A percentile compares a stretch with the other conserved stretches of the same genome.
phyloP scores from a whole-genome alignment of 2,888 invertebrate genomes.

The Polyommatus icarus region DNA sequence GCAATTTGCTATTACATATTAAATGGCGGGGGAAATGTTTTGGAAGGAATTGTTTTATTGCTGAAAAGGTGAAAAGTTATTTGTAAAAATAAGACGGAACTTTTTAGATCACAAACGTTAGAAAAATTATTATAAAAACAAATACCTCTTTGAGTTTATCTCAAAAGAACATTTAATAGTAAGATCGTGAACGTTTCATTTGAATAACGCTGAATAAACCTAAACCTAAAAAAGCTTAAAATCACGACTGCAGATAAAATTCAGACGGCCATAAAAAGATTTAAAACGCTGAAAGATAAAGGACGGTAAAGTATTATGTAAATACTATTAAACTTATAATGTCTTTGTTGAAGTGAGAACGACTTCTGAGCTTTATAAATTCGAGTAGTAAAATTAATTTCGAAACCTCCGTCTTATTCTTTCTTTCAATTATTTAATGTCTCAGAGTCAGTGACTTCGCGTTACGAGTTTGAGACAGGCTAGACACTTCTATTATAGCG shows the following conservation, averaged over 20 bases:
- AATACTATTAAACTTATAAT: slow-evolving; percentile 27
- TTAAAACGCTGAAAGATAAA: slow-evolving; percentile 21
- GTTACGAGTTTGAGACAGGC: slow-evolving; percentile 36
- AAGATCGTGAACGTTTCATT: background rate
- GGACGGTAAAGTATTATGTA: slow-evolving; percentile 25
- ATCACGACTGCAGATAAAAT: slow-evolving; percentile 21
- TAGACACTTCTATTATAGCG: slow-evolving; percentile 27
- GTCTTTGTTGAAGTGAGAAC: slow-evolving; percentile 28
- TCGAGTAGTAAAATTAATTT: slow-evolving; percentile 22
- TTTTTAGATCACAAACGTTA: too few relatives aligned
- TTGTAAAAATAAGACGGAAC: too few relatives aligned
- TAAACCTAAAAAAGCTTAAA: slow-evolving; percentile 9
- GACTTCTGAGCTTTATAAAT: slow-evolving; percentile 25
- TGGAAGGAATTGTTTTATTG: background rate
- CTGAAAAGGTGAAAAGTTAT: background rate
- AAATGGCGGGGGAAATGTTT: background rate
- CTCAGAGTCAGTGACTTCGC: slow-evolving; percentile 35
- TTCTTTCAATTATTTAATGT: slow-evolving; percentile 37
- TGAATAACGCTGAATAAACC: background rate
- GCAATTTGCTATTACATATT: slow-evolving; percentile 29
- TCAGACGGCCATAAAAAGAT: slow-evolving; percentile 17
- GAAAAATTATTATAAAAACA: too few relatives aligned
- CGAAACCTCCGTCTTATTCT: slow-evolving; percentile 24
- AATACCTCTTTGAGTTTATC: background rate
- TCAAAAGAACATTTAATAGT: background rate